These are phyloP conservation scores for Triops longicaudatus DNA, from an alignment of 1,140 invertebrate genomes.

Conservation along the genomic window DNA sequence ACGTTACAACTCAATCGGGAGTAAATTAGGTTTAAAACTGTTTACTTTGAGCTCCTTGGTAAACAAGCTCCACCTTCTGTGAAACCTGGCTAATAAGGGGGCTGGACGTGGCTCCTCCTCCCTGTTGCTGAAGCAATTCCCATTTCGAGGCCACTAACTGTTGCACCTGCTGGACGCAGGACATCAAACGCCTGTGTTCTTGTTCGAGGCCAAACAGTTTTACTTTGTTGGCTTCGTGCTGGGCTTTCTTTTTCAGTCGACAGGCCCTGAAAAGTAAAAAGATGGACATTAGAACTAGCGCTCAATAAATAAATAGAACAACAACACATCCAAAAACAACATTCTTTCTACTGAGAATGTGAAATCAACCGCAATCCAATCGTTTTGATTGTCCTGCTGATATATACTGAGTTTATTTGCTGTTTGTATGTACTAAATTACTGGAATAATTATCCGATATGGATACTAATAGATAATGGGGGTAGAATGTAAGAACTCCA, in stretches of 20 bases:
- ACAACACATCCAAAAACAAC: no score
- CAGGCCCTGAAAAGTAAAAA: constrained; percentile 58
- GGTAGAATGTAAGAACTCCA: no score
- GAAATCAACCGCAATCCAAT: no score
- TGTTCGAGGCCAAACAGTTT: constrained; percentile 86
- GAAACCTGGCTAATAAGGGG: constrained; percentile 47
- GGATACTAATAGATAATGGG: no score
- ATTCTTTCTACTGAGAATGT: no score
- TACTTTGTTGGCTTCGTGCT: constrained; percentile 90
- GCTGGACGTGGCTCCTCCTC: constrained; percentile 44
- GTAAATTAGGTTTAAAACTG: constrained; percentile 29
- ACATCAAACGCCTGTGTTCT: constrained; percentile 73
- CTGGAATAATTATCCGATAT: no score
- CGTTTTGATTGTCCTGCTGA: no score
- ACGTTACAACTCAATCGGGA: constrained; percentile 23
- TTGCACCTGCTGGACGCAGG: constrained; percentile 57
- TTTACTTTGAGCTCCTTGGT: constrained; percentile 55
- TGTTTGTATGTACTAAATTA: no score
- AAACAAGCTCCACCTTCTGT: constrained; percentile 55
- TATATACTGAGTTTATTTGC: no score
- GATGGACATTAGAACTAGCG: not conserved
- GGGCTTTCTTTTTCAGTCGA: constrained; percentile 86
- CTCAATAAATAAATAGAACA: constrained; percentile 20
- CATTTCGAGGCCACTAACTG: constrained; percentile 53
- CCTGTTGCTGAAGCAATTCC: constrained; percentile 30